phyloP scores from a whole-genome alignment of 2,888 invertebrate genomes.

The Ennomos quercinarius region DNA sequence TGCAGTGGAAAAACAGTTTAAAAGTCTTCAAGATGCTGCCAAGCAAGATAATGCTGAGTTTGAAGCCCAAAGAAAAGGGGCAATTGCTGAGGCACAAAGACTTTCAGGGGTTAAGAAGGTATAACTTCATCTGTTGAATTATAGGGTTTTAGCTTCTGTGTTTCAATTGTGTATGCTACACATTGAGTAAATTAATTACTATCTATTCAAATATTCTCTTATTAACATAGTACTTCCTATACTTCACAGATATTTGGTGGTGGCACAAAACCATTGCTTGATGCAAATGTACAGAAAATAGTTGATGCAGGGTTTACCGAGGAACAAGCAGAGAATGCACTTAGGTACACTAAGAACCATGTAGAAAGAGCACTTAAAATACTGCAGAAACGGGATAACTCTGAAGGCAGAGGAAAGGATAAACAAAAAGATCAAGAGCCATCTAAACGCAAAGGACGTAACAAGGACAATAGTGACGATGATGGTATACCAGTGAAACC shows the following conservation, averaged over 20 bases:
- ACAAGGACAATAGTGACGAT: conserved; percentile 79
- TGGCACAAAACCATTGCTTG: conserved; percentile 88
- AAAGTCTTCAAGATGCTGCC: conserved; percentile 86
- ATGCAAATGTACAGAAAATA: conserved; percentile 91
- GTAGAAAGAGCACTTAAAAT: conserved; percentile 89
- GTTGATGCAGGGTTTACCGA: conserved; percentile 92
- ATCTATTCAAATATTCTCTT: background rate
- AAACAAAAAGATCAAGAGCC: conserved; percentile 73
- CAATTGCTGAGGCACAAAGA: conserved; percentile 94
- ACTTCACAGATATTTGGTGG: conserved; percentile 85
- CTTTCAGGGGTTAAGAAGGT: conserved; percentile 85
- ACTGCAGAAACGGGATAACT: conserved; percentile 85
- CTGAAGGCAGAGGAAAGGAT: conserved; percentile 75
- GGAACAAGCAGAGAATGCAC: conserved; percentile 91
- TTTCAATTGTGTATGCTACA: too few relatives aligned
- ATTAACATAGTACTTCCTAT: conserved; percentile 8
- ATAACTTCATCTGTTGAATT: conserved; percentile 16
- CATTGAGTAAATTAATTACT: too few relatives aligned
- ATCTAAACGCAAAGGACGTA: conserved; percentile 78
- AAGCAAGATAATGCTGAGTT: conserved; percentile 93
- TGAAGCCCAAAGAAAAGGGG: conserved; percentile 94
- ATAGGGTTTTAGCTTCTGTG: too few relatives aligned
- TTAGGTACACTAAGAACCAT: conserved; percentile 90
- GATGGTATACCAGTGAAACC: conserved; percentile 89
- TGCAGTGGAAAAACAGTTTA: conserved; percentile 88